Evolutionary conservation across 2,113 vertebrate species (phyloP).

Genomic region (Syrmaticus mikado): DNA sequence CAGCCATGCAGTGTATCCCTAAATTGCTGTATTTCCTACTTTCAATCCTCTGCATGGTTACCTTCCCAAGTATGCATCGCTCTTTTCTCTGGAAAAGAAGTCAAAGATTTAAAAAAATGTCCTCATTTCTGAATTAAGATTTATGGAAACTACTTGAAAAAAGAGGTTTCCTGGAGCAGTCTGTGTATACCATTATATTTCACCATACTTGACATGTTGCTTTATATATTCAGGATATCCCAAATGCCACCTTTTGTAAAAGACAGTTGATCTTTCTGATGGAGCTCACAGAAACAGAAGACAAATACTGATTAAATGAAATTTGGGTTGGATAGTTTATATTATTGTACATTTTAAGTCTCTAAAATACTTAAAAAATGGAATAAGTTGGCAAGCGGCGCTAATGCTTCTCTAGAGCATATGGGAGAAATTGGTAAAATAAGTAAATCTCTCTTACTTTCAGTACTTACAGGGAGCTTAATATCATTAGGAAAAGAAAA

Average conservation of each 20-base stretch:
- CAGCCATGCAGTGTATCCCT: neutral
- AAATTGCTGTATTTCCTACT: neutral
- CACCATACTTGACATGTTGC: neutral
- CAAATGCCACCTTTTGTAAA: constrained; percentile 14
- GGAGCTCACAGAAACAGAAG: neutral
- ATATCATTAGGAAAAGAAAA: constrained; percentile 61
- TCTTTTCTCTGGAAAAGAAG: neutral
- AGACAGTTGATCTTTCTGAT: neutral
- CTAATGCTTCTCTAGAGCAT: neutral
- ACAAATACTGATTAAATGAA: neutral
- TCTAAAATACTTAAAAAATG: neutral
- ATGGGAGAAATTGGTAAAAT: constrained; percentile 11
- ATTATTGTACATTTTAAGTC: neutral
- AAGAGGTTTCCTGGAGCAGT: neutral
- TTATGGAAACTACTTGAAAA: constrained; percentile 42
- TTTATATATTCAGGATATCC: neutral
- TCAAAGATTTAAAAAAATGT: neutral
- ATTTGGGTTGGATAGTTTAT: neutral
- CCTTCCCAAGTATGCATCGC: neutral
- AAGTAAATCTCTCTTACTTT: constrained; percentile 20
- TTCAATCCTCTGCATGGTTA: neutral
- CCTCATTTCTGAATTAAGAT: constrained; percentile 6
- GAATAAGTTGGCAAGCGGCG: neutral
- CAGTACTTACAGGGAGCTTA: constrained; percentile 10
- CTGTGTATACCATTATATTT: neutral